Conservation (phyloP, 2,888 invertebrate species). For the Hydriomena furcata region DNA sequence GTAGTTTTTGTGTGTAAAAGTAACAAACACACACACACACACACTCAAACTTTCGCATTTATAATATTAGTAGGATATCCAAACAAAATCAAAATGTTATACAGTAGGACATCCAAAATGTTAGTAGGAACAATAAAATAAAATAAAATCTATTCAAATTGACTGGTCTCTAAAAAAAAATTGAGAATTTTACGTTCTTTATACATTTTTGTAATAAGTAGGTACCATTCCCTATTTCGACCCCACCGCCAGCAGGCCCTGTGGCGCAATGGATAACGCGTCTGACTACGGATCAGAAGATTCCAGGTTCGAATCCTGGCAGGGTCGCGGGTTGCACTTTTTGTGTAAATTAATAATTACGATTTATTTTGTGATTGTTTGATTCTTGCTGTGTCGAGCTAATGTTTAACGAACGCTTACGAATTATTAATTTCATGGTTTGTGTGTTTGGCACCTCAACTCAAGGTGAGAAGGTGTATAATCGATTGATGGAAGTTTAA, state of each 20-base stretch:
- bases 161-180: too few species aligned
- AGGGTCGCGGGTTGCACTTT: slow-evolving; percentile 69
- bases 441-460: slow-evolving; percentile 39
- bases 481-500: slow-evolving; percentile 39
- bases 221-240: slow-evolving; percentile 47
- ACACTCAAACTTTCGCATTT: too few species aligned
- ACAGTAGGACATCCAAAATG: too few species aligned
- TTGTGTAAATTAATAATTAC: too few species aligned
- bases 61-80: too few species aligned
- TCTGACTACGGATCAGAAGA: slow-evolving; percentile 88
- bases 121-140: too few species aligned
- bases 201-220: too few species aligned
- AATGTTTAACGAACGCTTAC: slow-evolving; percentile 65
- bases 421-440: slow-evolving; percentile 41
- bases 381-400: slow-evolving; percentile 45
- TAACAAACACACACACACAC: too few species aligned
- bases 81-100: too few species aligned
- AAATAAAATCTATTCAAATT: too few species aligned
- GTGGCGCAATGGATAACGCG: slow-evolving; percentile 88
- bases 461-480: slow-evolving; percentile 45
- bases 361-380: slow-evolving; percentile 48
- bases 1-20: too few species aligned
- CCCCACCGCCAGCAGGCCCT: slow-evolving; percentile 60
- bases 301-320: slow-evolving; percentile 87
- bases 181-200: too few species aligned